Evolutionary conservation across 2,888 invertebrate species (phyloP).

Genomic region (Nysson spinosus): DNA sequence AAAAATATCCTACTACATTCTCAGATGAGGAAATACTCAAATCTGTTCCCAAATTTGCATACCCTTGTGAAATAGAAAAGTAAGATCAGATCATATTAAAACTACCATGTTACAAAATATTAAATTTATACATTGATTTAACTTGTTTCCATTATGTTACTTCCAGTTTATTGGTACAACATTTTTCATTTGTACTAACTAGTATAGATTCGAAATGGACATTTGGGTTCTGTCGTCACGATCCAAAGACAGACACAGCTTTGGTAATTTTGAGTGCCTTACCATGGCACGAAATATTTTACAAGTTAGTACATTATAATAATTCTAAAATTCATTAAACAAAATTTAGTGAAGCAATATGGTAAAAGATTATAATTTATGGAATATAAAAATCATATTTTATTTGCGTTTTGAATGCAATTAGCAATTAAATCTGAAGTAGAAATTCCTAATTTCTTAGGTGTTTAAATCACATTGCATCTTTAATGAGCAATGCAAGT

Average conservation of each 20-base stretch:
- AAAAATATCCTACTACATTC: conserved; percentile 91
- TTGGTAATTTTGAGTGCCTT: conserved; percentile 91
- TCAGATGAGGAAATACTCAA: conserved; percentile 91
- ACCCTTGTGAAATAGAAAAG: conserved; percentile 90
- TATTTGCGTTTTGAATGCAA: too few relatives aligned
- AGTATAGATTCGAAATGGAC: conserved; percentile 97
- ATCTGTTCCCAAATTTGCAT: conserved; percentile 94
- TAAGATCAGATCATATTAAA: conserved; percentile 79
- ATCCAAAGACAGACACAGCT: conserved; percentile 92
- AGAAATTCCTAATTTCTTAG: conserved; percentile 74
- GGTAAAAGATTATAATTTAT: too few relatives aligned
- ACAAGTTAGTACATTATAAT: conserved; percentile 82
- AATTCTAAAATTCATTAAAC: neutral
- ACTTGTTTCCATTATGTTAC: conserved; percentile 12
- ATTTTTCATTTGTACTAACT: conserved; percentile 98
- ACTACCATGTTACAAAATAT: conserved; percentile 4
- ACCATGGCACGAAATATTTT: conserved; percentile 98
- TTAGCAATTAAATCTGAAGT: conserved; percentile 1
- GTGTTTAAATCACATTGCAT: conserved; percentile 89
- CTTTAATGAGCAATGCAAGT: conserved; percentile 82
- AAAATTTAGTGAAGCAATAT: too few relatives aligned
- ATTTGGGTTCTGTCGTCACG: conserved; percentile 97
- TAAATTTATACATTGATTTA: neutral
- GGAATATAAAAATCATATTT: too few relatives aligned
- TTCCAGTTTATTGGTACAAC: conserved; percentile 90